phyloP scores from a whole-genome alignment of 2,888 invertebrate species.

The Erynnis tages region DNA sequence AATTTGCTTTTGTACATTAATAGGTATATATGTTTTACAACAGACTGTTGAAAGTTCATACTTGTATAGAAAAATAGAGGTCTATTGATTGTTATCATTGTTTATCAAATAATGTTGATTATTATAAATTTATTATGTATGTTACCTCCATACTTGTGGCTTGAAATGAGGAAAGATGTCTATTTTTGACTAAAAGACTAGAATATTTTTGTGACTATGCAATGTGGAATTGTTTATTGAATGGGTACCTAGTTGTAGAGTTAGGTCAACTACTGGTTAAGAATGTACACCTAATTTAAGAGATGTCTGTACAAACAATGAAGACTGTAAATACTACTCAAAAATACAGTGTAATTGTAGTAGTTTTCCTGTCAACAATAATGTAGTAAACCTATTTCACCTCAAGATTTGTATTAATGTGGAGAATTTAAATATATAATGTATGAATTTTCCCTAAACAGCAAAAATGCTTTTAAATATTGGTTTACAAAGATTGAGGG shows the following conservation, averaged over 20 bases:
- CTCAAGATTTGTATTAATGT: constrained; percentile 1
- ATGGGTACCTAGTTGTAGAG: constrained; percentile 65
- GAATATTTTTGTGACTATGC: constrained; percentile 75
- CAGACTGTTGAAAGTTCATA: constrained; percentile 70
- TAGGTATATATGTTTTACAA: constrained; percentile 57
- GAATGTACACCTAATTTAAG: constrained; percentile 57
- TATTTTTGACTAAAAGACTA: constrained; percentile 75
- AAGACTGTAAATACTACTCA: constrained; percentile 69
- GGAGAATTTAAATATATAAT: constrained; percentile 5
- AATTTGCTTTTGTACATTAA: constrained; percentile 55
- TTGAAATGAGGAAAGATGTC: constrained; percentile 65
- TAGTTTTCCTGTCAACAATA: constrained; percentile 7
- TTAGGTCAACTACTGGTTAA: constrained; percentile 56
- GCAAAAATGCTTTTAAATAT: constrained; percentile 5
- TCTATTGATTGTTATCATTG: constrained; percentile 78
- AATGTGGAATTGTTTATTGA: constrained; percentile 71
- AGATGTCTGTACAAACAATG: constrained; percentile 71
- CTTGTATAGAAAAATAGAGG: constrained; percentile 66
- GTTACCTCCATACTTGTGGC: constrained; percentile 72
- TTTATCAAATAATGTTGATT: constrained; percentile 76
- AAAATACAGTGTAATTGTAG: constrained; percentile 28
- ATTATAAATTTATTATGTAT: constrained; percentile 76
- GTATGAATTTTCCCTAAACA: neutral
- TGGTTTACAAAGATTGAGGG: constrained; percentile 12
- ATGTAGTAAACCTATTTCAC: constrained; percentile 4